Conservation (phyloP, 2,888 invertebrate genomes). For the Empis livida region DNA sequence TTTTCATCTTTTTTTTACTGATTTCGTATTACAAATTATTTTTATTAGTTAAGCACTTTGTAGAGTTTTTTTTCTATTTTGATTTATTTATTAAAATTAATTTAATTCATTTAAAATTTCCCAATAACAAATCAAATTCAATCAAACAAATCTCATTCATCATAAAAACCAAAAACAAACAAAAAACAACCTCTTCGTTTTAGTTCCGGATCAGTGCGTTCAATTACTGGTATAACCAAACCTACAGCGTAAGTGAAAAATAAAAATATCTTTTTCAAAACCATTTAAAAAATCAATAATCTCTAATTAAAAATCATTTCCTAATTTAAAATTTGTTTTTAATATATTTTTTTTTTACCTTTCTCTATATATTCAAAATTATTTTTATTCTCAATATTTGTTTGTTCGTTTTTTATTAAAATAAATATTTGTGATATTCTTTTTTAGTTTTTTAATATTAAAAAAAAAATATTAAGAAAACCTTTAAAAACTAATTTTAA, state of each 20-base stretch:
- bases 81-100: not conserved
- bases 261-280: not conserved
- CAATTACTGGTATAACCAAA: slow-evolving; percentile 28
- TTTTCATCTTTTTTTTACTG: too few relatives aligned
- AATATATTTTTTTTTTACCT: not conserved
- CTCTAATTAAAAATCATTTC: not conserved
- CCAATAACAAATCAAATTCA: not conserved
- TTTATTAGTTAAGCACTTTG: too few relatives aligned
- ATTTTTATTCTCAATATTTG: too few relatives aligned
- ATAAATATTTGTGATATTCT: too few relatives aligned
- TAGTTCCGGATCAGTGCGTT: slow-evolving; percentile 16
- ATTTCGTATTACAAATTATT: too few relatives aligned
- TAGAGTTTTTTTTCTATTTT: not conserved
- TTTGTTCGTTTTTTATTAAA: too few relatives aligned
- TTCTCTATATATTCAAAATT: too few relatives aligned
- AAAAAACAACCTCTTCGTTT: not conserved
- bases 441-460: too few relatives aligned
- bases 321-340: not conserved
- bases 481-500: too few relatives aligned
- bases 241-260: slow-evolving; percentile 36
- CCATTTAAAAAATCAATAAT: not conserved
- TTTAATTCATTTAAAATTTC: not conserved
- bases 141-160: too few relatives aligned
- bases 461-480: too few relatives aligned
- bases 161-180: not conserved